These are phyloP conservation scores for Salticus scenicus DNA, from an alignment of 2,888 invertebrate genomes.

Conservation along the genomic window DNA sequence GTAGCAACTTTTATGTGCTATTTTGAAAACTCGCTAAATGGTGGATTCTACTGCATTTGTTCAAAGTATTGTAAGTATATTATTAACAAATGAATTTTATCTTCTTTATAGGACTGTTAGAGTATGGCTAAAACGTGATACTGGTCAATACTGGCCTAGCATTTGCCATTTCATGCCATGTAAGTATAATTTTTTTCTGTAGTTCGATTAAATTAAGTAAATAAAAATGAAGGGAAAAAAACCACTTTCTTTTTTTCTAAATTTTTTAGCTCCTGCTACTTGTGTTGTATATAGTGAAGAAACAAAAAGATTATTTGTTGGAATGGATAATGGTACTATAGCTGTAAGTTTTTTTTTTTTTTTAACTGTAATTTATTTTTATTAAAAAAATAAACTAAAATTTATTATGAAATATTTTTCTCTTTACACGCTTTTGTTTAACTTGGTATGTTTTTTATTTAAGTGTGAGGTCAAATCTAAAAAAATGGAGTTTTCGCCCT, in stretches of 20 bases:
- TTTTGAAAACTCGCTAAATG: too few relatives aligned
- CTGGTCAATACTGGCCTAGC: constrained; percentile 99
- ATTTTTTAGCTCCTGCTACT: constrained; percentile 85
- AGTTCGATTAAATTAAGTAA: too few relatives aligned
- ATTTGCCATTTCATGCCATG: constrained; percentile 94
- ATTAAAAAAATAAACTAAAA: too few relatives aligned
- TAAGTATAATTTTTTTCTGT: constrained; percentile 72
- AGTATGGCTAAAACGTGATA: constrained; percentile 97
- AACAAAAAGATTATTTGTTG: constrained; percentile 92
- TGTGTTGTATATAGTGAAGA: constrained; percentile 91
- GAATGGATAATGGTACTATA: constrained; percentile 94
- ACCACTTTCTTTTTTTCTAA: not conserved
- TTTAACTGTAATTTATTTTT: not conserved
- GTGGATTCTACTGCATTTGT: too few relatives aligned
- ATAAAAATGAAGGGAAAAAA: too few relatives aligned
- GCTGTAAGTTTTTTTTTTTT: constrained; percentile 77
- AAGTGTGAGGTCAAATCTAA: too few relatives aligned
- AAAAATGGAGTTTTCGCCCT: too few relatives aligned
- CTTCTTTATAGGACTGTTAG: constrained; percentile 86
- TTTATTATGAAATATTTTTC: too few relatives aligned
- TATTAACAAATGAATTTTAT: not conserved
- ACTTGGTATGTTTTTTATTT: too few relatives aligned
- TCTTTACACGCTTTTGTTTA: too few relatives aligned
- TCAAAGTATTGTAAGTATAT: too few relatives aligned
- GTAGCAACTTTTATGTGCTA: too few relatives aligned